Percentiles rank a stretch among this genome's conserved stretches.
Evolutionary conservation across 2,113 vertebrate genomes (phyloP).

Genomic region (Oenanthe melanoleuca): DNA sequence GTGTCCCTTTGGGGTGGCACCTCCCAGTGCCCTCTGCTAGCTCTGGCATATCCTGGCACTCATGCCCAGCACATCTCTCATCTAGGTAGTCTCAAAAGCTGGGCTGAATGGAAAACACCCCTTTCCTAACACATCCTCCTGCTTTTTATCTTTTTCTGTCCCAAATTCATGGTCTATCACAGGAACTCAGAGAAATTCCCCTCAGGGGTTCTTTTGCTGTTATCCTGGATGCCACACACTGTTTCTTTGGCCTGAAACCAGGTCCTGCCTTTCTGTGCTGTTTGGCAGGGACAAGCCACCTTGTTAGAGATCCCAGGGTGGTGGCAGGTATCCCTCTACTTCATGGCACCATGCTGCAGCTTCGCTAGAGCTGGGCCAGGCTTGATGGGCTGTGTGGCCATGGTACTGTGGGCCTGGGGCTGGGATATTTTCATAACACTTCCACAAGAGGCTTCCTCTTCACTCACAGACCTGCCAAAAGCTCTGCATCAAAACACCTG

Average conservation of each 20-base stretch:
- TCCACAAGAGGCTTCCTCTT: not conserved
- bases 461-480: not conserved
- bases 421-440: not conserved
- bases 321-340: not conserved
- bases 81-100: not conserved
- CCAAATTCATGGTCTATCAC: rapidly evolving
- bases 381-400: rapidly evolving
- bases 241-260: not conserved
- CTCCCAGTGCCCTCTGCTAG: rapidly evolving
- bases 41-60: rapidly evolving
- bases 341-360: rapidly evolving
- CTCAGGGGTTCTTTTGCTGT: rapidly evolving
- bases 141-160: not conserved
- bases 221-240: not conserved
- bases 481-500: not conserved
- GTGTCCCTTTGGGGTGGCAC: no score
- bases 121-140: not conserved
- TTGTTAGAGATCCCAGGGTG: not conserved
- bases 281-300: not conserved
- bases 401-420: rapidly evolving
- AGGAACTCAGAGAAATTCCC: not conserved
- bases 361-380: not conserved
- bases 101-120: rapidly evolving
- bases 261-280: not conserved
- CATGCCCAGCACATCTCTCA: not conserved